Evolutionary conservation across 2,797 vertebrate species (phyloP).

Genomic region (Microhierax caerulescens): DNA sequence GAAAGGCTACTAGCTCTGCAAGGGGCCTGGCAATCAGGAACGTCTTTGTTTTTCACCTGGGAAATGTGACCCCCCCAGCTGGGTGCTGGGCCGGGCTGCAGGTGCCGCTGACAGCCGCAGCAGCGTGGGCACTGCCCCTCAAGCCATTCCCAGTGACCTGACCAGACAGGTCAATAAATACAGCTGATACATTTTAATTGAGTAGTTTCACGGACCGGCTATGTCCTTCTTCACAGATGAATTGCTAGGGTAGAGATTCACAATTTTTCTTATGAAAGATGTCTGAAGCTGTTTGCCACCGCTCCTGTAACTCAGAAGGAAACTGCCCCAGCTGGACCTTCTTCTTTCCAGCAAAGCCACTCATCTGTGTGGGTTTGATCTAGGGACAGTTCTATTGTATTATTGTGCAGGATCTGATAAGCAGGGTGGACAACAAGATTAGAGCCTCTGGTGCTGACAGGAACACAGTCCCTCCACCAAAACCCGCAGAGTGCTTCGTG

Average conservation of each 20-base stretch:
- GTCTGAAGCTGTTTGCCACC: neutral
- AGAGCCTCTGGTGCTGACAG: neutral
- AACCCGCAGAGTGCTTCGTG: neutral
- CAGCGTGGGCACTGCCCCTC: accelerated
- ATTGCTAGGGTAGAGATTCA: neutral
- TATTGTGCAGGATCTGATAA: neutral
- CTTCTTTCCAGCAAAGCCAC: neutral
- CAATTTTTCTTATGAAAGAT: neutral
- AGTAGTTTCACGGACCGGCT: neutral
- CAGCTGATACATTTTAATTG: neutral
- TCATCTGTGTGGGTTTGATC: neutral
- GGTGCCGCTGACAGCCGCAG: neutral
- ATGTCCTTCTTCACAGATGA: neutral
- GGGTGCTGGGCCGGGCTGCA: neutral
- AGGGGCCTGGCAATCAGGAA: neutral
- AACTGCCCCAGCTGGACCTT: neutral
- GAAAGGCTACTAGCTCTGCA: neutral
- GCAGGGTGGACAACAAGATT: neutral
- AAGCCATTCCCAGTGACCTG: accelerated
- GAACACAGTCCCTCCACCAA: neutral
- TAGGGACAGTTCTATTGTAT: neutral
- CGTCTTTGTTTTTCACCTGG: neutral
- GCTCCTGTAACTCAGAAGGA: neutral
- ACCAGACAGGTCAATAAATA: neutral
- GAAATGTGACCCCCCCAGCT: neutral